phyloP scores from a whole-genome alignment of 2,797 vertebrate species.

The Jordanella pulchra region DNA sequence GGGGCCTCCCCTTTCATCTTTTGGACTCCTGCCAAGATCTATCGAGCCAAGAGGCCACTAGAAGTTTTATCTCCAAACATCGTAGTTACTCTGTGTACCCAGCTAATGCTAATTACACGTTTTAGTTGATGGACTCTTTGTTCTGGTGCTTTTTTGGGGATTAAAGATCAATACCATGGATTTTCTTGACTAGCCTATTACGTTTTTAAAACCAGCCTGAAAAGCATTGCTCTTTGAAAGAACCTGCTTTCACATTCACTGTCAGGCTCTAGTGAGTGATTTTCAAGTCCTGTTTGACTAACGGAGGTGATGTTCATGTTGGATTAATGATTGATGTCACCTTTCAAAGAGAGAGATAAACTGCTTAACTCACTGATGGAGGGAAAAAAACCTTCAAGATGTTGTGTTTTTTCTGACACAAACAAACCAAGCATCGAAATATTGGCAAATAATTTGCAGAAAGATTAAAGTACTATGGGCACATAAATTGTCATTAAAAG shows the following conservation, averaged over 20 bases:
- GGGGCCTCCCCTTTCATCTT: slow-evolving; percentile 52
- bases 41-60: background rate
- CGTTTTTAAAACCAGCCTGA: slow-evolving; percentile 22
- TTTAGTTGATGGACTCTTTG: slow-evolving; percentile 35
- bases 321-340: slow-evolving; percentile 19
- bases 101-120: slow-evolving; percentile 37
- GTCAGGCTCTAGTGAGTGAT: background rate
- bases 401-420: background rate
- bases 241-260: slow-evolving; percentile 19
- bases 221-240: slow-evolving; percentile 27
- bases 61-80: slow-evolving; percentile 35
- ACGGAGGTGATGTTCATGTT: slow-evolving; percentile 16
- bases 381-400: background rate
- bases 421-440: background rate
- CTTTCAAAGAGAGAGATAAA: background rate
- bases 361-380: background rate
- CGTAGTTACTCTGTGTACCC: slow-evolving; percentile 16
- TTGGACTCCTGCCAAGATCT: slow-evolving; percentile 34
- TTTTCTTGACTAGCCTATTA: slow-evolving; percentile 33
- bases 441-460: no score
- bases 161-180: slow-evolving; percentile 62
- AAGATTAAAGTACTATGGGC: background rate
- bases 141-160: slow-evolving; percentile 40
- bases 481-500: background rate
- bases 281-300: slow-evolving; percentile 21